A percentile compares a stretch with the other conserved stretches of the same genome.
Evolutionary conservation across 2,888 invertebrate genomes (phyloP).

Genomic region (Phytoseiulus persimilis): DNA sequence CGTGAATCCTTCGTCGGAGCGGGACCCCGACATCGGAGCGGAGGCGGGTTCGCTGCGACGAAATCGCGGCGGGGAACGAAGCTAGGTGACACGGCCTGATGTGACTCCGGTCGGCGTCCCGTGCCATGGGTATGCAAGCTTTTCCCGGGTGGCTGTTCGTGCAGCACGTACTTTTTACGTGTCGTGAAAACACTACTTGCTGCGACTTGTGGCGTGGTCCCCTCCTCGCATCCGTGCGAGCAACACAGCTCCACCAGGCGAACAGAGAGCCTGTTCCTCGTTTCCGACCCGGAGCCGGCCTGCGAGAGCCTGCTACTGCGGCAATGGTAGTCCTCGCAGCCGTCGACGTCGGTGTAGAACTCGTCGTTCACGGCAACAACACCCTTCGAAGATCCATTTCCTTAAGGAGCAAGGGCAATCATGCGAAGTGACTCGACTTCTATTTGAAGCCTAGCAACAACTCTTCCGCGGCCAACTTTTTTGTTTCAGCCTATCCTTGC

Average conservation of each 20-base stretch:
- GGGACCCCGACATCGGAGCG: background rate
- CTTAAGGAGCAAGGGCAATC: conserved; percentile 35
- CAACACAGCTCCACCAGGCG: background rate
- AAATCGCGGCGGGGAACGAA: background rate
- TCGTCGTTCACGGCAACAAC: conserved; percentile 5
- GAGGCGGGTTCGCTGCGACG: background rate
- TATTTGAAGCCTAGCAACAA: conserved; percentile 5
- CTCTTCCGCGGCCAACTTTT: background rate
- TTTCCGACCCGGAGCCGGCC: too few relatives aligned
- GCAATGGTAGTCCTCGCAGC: background rate
- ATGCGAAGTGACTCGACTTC: conserved; percentile 32
- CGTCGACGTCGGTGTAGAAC: background rate
- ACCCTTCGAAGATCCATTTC: conserved; percentile 24
- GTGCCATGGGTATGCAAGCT: background rate
- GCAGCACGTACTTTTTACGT: background rate
- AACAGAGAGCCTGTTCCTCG: too few relatives aligned
- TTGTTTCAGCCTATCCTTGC: background rate
- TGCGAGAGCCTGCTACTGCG: background rate
- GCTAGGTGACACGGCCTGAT: background rate
- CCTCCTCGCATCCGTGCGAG: background rate
- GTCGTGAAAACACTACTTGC: background rate
- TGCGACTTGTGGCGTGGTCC: background rate
- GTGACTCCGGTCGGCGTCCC: background rate
- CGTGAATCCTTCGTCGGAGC: background rate
- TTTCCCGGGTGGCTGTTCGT: background rate